phyloP scores from a whole-genome alignment of 2,888 invertebrate genomes.

The Phengaris arion region DNA sequence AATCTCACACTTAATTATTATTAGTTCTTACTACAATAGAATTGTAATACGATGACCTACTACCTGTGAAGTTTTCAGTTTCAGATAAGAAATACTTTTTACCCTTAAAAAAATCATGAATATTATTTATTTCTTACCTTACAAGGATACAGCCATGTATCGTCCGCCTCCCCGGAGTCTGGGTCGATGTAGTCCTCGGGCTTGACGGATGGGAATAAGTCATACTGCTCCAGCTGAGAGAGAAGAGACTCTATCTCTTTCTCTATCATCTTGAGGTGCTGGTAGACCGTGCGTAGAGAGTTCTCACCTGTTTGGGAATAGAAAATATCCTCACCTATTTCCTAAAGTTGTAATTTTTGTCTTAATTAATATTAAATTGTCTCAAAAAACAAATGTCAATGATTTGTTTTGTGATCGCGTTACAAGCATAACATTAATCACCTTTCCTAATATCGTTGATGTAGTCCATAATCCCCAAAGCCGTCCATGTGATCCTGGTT shows the following conservation, averaged over 20 bases:
- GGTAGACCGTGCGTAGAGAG: conserved; percentile 82
- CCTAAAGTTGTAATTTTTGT: background rate
- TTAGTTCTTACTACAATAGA: too few species aligned
- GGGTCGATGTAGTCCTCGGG: conserved; percentile 61
- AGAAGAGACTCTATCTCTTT: conserved; percentile 80
- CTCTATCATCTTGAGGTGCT: conserved; percentile 85
- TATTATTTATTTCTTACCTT: conserved; percentile 52
- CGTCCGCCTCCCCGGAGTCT: conserved; percentile 55
- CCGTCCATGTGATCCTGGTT: conserved; percentile 91
- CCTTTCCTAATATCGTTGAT: conserved; percentile 71
- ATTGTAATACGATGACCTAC: too few species aligned
- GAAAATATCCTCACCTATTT: background rate
- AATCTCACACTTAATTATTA: too few species aligned
- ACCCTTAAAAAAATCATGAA: too few species aligned
- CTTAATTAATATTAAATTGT: too few species aligned
- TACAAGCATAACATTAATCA: too few species aligned
- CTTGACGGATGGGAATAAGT: conserved; percentile 75
- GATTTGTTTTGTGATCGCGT: too few species aligned
- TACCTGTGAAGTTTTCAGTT: too few species aligned
- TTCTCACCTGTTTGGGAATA: conserved; percentile 60
- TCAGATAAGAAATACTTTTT: too few species aligned
- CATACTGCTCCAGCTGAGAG: conserved; percentile 75
- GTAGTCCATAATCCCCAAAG: conserved; percentile 89
- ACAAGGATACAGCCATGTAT: conserved; percentile 67
- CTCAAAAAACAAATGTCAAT: too few species aligned